Evolutionary conservation across 2,888 invertebrate species (phyloP), one percentile per base, ranked within the genome.

Genomic region (Hybos culiciformis): DNA sequence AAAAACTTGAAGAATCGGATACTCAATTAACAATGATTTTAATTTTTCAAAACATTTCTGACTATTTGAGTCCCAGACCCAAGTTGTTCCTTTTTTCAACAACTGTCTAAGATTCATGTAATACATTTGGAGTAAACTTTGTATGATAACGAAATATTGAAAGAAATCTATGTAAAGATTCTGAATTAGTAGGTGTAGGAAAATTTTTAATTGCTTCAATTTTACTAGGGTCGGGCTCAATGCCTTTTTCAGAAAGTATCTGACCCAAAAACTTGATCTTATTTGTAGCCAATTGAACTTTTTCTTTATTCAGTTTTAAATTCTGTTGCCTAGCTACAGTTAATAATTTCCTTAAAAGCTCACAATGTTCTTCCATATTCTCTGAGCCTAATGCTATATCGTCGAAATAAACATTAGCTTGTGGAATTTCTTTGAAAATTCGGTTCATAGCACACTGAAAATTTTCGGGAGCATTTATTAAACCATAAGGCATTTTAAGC

Each of bases 321-420:
- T 31, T 31, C 24, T 31, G 3, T 31, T 48, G n/a, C 24, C 44
- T 37, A 5, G 47, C 21, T 14, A 46, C 41, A 14, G 33, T 18
- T 18, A 48, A 50, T 15, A 14, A 39, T 37, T 15, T 39, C 21
- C 23, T 45, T 29, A 19, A 43, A 42, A 9, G 43, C 44, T 3
- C 40, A 42, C 9, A 37, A 20, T 8, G 39, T 17, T 11, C 45
- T 39, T 11, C 12, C 15, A 12, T 26, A 11, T 17, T 34, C 17
- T 29, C 20, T 34, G 14, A 31, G 18, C n/a, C 19, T 18, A 12
- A 15, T 40, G 21, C 19, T 36, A 14, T 26, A 26, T 26, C 26
- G 12, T 26, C 26, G 12, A 26, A 26, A 26, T 23, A 23, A 7
- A 9, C 7, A 9, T 23, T 23, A 7, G 23, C 23, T 23, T 23